Percentiles rank a stretch among this genome's conserved stretches.
Conservation (phyloP, 2,797 vertebrate species). For the Poliocrania exsul region DNA sequence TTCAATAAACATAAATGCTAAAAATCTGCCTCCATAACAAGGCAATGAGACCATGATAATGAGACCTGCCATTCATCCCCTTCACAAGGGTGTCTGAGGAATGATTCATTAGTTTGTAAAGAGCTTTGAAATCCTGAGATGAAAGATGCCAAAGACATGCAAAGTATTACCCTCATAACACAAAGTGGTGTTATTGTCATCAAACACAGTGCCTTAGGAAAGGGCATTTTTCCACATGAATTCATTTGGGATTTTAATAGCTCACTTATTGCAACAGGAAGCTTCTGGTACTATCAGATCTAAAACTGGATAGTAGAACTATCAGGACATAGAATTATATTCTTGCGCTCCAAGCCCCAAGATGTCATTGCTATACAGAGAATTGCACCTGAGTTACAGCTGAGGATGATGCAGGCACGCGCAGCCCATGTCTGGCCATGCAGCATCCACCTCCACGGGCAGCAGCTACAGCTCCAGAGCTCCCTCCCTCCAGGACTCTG, state of each 20-base stretch:
- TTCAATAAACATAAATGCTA: not conserved
- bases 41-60: not conserved
- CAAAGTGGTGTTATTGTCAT: not conserved
- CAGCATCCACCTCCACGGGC: not conserved
- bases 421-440: not conserved
- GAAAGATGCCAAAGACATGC: not conserved
- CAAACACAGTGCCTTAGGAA: not conserved
- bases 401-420: not conserved
- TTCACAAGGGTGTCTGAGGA: not conserved
- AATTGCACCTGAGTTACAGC: not conserved
- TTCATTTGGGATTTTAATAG: not conserved
- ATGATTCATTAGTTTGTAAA: not conserved
- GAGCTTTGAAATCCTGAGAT: not conserved
- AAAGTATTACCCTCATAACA: not conserved
- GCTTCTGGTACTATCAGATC: not conserved
- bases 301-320: not conserved
- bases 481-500: not conserved
- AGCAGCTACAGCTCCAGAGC: not conserved
- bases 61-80: not conserved
- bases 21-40: not conserved
- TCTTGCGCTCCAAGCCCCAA: not conserved
- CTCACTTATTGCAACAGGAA: not conserved
- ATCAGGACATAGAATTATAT: not conserved
- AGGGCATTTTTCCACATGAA: not conserved
- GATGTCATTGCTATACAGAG: not conserved